A percentile compares a stretch with the other conserved stretches of the same genome.
These are phyloP conservation scores for Harpegnathos saltator DNA, from an alignment of 1,140 invertebrate genomes.

Conservation along the genomic window DNA sequence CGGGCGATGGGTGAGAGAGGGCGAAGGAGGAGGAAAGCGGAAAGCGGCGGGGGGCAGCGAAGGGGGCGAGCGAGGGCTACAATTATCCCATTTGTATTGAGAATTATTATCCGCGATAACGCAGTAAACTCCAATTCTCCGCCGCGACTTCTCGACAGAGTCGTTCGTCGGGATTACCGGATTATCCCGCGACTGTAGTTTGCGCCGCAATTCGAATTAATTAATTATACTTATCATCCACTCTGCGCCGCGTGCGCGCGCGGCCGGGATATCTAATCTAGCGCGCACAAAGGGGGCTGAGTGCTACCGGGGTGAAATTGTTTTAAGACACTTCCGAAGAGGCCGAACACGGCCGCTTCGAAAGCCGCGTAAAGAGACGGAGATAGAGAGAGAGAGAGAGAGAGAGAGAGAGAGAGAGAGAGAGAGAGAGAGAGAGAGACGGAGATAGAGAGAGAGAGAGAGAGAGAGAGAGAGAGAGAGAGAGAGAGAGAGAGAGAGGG, in stretches of 20 bases:
- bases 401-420: no score
- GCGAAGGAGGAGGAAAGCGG: no score
- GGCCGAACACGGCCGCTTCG: constrained; percentile 15
- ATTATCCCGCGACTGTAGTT: constrained; percentile 50
- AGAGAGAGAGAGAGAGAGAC: no score
- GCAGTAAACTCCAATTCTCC: constrained; percentile 28
- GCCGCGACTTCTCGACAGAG: constrained; percentile 1
- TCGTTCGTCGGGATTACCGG: constrained; percentile 33
- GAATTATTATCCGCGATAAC: constrained; percentile 34
- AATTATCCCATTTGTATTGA: constrained; percentile 23
- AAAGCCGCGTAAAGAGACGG: constrained; percentile 32
- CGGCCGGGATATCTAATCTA: constrained; percentile 49
- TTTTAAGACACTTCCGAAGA: constrained; percentile 51
- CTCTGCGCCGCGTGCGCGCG: no score
- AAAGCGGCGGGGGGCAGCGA: no score
- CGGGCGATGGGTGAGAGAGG: no score
- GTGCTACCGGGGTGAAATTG: constrained; percentile 51
- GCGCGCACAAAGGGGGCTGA: constrained; percentile 38
- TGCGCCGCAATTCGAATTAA: constrained; percentile 45
- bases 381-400: no score
- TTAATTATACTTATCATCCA: constrained; percentile 56
- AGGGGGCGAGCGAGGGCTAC: not conserved
- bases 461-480: no score
- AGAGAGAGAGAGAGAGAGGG: no score
- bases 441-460: no score